Conservation (phyloP, 2,888 invertebrate species). For the Hyppa rectilinea region DNA sequence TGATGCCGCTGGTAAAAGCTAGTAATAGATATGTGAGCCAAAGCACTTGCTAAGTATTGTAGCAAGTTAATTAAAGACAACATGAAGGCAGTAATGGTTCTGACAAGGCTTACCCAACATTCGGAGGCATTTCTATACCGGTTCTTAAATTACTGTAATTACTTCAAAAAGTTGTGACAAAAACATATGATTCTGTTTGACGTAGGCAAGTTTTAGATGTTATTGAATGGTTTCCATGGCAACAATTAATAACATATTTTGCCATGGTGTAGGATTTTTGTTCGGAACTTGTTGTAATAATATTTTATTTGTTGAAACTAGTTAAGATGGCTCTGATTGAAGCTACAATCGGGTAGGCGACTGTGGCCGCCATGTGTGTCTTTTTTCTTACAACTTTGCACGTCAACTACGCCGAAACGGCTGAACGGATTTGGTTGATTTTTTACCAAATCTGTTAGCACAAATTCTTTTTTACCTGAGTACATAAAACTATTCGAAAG, state of each 20-base stretch:
- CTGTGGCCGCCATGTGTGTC: background rate
- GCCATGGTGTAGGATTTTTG: background rate
- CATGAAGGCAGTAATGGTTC: background rate
- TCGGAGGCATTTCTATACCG: constrained; percentile 11
- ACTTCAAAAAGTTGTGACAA: background rate
- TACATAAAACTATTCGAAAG: background rate
- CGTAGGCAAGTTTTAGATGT: background rate
- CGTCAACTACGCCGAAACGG: background rate
- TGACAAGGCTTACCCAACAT: constrained; percentile 19
- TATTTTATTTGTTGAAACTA: background rate
- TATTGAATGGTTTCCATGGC: constrained; percentile 8
- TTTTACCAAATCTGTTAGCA: too few species aligned
- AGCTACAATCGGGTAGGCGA: constrained; percentile 29
- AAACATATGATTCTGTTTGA: background rate
- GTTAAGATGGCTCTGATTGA: background rate
- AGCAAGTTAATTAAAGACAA: background rate
- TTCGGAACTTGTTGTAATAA: background rate
- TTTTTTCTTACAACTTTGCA: background rate
- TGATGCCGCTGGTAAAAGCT: too few species aligned
- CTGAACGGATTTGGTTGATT: background rate
- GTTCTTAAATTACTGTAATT: background rate
- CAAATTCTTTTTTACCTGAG: background rate
- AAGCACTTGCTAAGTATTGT: background rate
- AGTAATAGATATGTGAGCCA: background rate
- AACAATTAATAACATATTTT: constrained; percentile 12